These are phyloP conservation scores for Pollenia griseotomentosa DNA, from an alignment of 2,888 invertebrate genomes.

Conservation along the genomic window DNA sequence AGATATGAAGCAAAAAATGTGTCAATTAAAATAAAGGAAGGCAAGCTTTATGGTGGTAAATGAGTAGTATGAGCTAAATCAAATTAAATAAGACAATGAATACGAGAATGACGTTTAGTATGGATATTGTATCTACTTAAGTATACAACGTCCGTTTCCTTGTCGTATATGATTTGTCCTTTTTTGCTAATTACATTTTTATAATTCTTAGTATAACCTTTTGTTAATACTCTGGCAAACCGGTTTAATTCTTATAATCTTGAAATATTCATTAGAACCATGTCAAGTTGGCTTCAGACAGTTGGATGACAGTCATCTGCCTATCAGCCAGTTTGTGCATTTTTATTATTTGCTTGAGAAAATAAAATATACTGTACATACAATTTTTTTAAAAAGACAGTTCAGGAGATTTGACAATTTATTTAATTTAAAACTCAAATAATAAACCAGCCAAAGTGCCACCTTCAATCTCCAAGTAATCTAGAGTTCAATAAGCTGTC, in stretches of 20 bases:
- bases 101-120: conserved; percentile 45
- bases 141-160: conserved; percentile 19
- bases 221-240: conserved; percentile 50
- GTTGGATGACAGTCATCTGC: background rate
- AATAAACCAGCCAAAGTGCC: no score
- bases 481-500: no score
- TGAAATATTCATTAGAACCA: conserved; percentile 12
- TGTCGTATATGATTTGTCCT: conserved; percentile 39
- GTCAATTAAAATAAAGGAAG: conserved; percentile 67
- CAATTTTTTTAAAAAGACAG: no score
- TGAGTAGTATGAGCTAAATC: conserved; percentile 53
- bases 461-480: no score
- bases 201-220: conserved; percentile 52
- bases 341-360: no score
- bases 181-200: conserved; percentile 57
- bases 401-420: no score
- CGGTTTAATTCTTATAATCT: conserved; percentile 43
- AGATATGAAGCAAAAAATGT: conserved; percentile 48
- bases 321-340: no score
- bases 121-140: conserved; percentile 1
- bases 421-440: no score
- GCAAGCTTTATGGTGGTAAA: conserved; percentile 2
- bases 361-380: no score
- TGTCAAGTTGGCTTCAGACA: conserved; percentile 20
- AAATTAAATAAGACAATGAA: conserved; percentile 59